Conservation (phyloP, 2,113 vertebrate genomes). For the Protobothrops mucrosquamatus region DNA sequence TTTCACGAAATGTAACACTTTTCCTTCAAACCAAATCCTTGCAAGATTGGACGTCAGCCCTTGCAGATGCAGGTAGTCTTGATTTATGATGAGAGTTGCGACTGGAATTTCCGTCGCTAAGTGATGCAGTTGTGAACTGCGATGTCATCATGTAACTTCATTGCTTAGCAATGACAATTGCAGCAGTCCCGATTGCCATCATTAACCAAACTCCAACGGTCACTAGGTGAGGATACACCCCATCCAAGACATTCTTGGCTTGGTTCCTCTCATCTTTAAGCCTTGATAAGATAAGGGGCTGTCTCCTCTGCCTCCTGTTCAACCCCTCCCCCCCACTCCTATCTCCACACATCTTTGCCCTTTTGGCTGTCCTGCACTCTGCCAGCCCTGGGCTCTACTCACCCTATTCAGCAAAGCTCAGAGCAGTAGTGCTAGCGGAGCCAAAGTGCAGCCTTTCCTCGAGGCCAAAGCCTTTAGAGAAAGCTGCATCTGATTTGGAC, state of each 20-base stretch:
- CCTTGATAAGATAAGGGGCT: no score
- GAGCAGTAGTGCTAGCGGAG: no score
- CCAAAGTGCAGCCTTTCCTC: no score
- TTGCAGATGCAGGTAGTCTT: not conserved
- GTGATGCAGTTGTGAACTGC: not conserved
- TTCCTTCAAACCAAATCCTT: not conserved
- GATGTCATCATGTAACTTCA: not conserved
- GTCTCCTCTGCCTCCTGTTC: no score
- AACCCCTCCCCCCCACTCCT: no score
- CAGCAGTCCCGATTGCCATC: not conserved
- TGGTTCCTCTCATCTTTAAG: not conserved
- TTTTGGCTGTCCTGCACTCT: no score
- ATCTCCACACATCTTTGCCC: no score
- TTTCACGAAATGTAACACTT: not conserved
- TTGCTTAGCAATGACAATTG: not conserved
- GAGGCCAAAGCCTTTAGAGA: no score
- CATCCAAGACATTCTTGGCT: not conserved
- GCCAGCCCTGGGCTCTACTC: no score
- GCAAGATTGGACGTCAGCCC: not conserved
- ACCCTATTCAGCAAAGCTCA: no score
- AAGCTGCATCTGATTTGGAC: no score
- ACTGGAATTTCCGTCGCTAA: not conserved
- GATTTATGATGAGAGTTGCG: not conserved
- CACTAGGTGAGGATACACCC: not conserved
- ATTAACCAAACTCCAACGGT: not conserved